These are phyloP conservation scores for Cantharis rustica DNA, from an alignment of 2,888 invertebrate species.

Conservation along the genomic window DNA sequence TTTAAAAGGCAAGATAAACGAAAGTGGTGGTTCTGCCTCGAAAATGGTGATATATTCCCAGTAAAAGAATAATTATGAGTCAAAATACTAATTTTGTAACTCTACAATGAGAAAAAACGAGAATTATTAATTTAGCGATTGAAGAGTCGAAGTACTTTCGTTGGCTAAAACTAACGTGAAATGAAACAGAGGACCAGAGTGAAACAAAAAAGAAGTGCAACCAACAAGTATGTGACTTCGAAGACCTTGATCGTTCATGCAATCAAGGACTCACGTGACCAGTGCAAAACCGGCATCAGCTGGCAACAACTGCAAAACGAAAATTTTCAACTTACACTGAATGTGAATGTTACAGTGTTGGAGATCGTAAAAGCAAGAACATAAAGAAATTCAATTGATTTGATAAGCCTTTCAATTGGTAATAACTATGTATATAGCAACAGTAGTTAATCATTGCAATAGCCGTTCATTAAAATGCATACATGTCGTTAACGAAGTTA, in stretches of 20 bases:
- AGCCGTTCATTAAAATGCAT: neutral
- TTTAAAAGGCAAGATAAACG: neutral
- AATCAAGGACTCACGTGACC: neutral
- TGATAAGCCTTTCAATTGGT: neutral
- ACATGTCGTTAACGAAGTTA: neutral
- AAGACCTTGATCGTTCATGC: neutral
- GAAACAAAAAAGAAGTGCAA: neutral
- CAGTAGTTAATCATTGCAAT: neutral
- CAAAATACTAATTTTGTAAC: neutral
- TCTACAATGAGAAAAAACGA: neutral
- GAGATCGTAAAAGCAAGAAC: neutral
- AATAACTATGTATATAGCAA: neutral
- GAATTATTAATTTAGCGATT: neutral
- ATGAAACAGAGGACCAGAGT: neutral
- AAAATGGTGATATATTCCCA: neutral
- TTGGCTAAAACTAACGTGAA: neutral
- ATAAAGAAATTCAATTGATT: neutral
- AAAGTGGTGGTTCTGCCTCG: neutral
- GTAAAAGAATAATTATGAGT: neutral
- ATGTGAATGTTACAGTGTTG: neutral
- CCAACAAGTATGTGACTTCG: neutral
- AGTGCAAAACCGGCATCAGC: neutral
- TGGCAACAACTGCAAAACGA: neutral
- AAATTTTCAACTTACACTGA: neutral
- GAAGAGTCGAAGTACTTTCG: neutral